These are phyloP conservation scores for Chelonoidis abingdonii DNA, from an alignment of 2,113 vertebrate species.

Conservation along the genomic window DNA sequence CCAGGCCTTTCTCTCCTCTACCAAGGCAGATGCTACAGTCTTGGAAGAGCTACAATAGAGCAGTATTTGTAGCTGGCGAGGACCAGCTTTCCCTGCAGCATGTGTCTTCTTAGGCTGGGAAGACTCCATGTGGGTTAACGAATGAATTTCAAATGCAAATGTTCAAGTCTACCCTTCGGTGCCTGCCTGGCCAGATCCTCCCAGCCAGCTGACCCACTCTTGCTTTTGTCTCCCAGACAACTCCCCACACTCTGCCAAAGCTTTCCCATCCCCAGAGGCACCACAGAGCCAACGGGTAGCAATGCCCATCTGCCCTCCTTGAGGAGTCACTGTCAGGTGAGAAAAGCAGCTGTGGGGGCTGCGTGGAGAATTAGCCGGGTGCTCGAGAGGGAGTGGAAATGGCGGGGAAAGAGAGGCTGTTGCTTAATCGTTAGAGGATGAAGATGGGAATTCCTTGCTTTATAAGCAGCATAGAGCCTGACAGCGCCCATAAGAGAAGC, in stretches of 20 bases:
- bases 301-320: neutral
- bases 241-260: neutral
- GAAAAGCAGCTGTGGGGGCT: neutral
- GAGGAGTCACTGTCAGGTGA: neutral
- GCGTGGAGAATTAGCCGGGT: fast-evolving
- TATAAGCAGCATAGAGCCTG: no score
- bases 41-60: neutral
- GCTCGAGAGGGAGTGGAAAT: no score
- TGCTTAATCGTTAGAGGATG: no score
- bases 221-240: neutral
- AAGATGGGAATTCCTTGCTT: no score
- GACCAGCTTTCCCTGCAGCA: neutral
- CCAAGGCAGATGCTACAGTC: no score
- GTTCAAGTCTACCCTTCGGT: neutral
- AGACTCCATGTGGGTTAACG: neutral
- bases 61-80: neutral
- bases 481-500: no score
- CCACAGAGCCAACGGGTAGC: neutral
- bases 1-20: neutral
- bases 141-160: neutral
- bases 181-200: neutral
- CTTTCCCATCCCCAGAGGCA: neutral
- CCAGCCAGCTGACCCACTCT: neutral
- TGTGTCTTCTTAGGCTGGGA: neutral
- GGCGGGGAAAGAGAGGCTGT: no score